Base-by-base conservation (phyloP, 2,888 invertebrate genomes). In the Drymonia ruficornis region DNA sequence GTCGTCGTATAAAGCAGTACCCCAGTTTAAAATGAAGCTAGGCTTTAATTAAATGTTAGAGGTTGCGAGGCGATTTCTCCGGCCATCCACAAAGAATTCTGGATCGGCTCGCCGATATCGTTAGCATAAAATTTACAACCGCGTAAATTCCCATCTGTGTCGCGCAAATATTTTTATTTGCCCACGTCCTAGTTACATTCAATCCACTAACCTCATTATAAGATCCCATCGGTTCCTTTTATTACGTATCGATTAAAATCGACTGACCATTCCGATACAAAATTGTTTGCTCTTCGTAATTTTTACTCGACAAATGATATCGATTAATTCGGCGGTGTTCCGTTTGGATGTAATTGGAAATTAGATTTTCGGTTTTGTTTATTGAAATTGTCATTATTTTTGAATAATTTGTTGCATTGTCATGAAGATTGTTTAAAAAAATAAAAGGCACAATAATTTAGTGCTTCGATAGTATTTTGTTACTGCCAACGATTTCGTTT, bases 131-230 rank as follows among this genome's bases (percentile, higher is more conserved):
- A 73, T 80, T 70, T 65, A 81, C 76, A 66, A 56, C 65, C 61
- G 65, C 75, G 74, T 81, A 74, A 80, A 80, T 72, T 65, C 68
- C 53, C 69, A 76, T 76, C 66, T 71, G 71, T 77, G 80, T 65
- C 74, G 66, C 67, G 73, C 73, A 80, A 83, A 82, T 81, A 80
- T 83, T 82, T 84, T 83, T 78, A 76, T 75, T 75, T 65, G 62
- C 55, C 47, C 42, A 61, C 51, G 66, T 77, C 76, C 81, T 80
- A 78, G 81, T 81, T 81, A 63, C 60, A 70, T 76, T 68, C 66
- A 79, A 74, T 76, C 78, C 65, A 78, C 74, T 86, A 79, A 84
- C 84, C 87, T 74, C 74, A 67, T 78, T 83, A 69, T 63, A 34
- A 49, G 69, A 72, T 61, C 67, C 49, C 52, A 71, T 61, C 63